phyloP scores from a whole-genome alignment of 2,113 vertebrate species.

The Glareola pratincola region DNA sequence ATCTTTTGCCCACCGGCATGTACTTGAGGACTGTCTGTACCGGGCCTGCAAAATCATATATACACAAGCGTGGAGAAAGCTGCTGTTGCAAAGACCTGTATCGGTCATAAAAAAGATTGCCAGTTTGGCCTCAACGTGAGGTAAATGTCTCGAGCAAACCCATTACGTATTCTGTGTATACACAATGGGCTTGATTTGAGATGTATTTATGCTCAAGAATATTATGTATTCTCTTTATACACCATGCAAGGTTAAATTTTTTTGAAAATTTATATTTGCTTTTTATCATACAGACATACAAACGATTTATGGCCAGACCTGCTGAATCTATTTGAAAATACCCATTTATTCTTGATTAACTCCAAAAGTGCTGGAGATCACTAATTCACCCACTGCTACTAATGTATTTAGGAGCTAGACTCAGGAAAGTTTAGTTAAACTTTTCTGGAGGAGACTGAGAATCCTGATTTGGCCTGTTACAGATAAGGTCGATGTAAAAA shows the following conservation, averaged over 20 bases:
- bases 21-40: neutral
- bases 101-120: neutral
- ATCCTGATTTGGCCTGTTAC: neutral
- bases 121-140: conserved; percentile 38
- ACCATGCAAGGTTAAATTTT: conserved; percentile 74
- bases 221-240: conserved; percentile 79
- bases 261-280: conserved; percentile 74
- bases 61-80: neutral
- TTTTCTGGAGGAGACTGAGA: neutral
- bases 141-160: conserved; percentile 28
- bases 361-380: conserved; percentile 34
- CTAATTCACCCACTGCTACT: conserved; percentile 4
- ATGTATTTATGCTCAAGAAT: conserved; percentile 76
- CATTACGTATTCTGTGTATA: conserved; percentile 70
- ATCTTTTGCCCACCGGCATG: neutral
- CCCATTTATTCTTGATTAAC: conserved; percentile 65
- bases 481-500: neutral
- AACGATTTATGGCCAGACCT: conserved; percentile 66
- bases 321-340: conserved; percentile 63
- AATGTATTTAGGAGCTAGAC: neutral
- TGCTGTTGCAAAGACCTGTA: neutral
- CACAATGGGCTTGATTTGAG: conserved; percentile 72
- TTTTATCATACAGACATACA: conserved; percentile 69
- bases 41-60: neutral
- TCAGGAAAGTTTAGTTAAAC: neutral